These are phyloP conservation scores for Lasioglossum morio DNA, from an alignment of 2,888 invertebrate genomes.

Conservation along the genomic window DNA sequence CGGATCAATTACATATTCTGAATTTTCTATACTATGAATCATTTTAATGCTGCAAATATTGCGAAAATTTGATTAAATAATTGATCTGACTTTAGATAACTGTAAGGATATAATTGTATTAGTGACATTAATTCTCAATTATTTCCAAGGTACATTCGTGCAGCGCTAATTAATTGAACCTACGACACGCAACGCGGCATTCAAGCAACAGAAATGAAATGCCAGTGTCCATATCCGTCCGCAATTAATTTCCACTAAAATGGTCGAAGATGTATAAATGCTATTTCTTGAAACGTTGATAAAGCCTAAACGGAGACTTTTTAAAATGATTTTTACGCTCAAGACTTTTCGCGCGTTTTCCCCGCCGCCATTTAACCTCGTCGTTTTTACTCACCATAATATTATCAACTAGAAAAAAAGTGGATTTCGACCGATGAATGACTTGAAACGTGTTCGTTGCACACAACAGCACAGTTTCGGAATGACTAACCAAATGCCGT, in stretches of 20 bases:
- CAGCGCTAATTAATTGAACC: conserved; percentile 29
- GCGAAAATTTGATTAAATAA: neutral
- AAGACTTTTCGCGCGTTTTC: neutral
- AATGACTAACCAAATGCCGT: conserved; percentile 39
- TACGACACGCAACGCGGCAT: conserved; percentile 7
- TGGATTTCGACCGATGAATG: neutral
- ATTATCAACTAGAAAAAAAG: conserved; percentile 7
- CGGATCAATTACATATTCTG: neutral
- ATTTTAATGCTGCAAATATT: no score
- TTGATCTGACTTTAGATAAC: neutral
- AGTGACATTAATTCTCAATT: neutral
- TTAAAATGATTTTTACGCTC: neutral
- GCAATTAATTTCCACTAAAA: neutral
- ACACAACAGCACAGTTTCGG: neutral
- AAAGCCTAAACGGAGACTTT: neutral
- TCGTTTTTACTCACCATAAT: conserved; percentile 30
- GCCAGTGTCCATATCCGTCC: neutral
- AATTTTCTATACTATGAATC: neutral
- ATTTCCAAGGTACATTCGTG: neutral
- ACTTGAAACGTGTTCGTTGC: conserved; percentile 4
- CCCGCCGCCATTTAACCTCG: neutral
- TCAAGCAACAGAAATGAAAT: conserved; percentile 24
- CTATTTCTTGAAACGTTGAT: neutral
- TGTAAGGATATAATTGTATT: neutral
- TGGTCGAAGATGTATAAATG: neutral